A percentile compares a stretch with the other conserved stretches of the same genome.
These are phyloP conservation scores for Acyrthosiphon pisum DNA, from an alignment of 1,140 invertebrate genomes.

Conservation along the genomic window DNA sequence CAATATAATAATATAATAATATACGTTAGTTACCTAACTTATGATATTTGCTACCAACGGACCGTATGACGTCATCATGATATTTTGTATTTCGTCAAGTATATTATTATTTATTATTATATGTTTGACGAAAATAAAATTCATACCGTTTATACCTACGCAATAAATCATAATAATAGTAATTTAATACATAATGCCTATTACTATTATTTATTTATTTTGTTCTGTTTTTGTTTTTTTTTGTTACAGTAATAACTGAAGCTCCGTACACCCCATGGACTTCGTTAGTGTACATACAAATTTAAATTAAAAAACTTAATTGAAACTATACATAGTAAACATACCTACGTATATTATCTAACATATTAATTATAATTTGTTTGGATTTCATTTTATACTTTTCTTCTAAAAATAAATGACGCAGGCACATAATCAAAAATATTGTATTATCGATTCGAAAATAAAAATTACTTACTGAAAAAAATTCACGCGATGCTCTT, in stretches of 20 bases:
- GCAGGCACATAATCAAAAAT: constrained; percentile 14
- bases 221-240: constrained; percentile 37
- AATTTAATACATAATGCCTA: not conserved
- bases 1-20: constrained; percentile 1
- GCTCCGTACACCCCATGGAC: not conserved
- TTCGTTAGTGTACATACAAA: constrained; percentile 38
- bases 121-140: not conserved
- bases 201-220: constrained; percentile 23
- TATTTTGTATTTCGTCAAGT: not conserved
- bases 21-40: not conserved
- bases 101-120: not conserved
- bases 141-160: not conserved
- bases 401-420: constrained; percentile 1
- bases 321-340: not conserved
- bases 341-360: constrained; percentile 26
- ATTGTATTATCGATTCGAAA: not conserved
- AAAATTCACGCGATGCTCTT: not conserved
- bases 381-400: constrained; percentile 27
- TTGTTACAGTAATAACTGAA: constrained; percentile 47
- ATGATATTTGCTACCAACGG: not conserved
- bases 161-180: not conserved
- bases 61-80: not conserved
- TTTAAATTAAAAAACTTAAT: constrained; percentile 12
- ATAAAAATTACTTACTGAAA: not conserved
- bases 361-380: constrained; percentile 31